Conservation (phyloP, 2,797 vertebrate genomes). For the Apogon talboti region DNA sequence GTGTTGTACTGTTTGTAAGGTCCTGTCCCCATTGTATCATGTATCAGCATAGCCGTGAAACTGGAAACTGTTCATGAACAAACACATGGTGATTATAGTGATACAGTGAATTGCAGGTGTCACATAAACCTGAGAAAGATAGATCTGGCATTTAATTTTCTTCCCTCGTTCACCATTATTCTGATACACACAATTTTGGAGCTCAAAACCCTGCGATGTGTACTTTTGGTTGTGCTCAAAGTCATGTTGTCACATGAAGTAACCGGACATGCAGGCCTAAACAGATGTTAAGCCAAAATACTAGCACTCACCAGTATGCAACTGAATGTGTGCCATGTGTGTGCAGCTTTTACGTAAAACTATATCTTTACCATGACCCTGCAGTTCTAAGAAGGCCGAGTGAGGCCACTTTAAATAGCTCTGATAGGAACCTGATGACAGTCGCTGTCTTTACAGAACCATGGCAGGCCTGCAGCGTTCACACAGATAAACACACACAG, state of each 20-base stretch:
- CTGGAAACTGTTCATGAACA: conserved; percentile 11
- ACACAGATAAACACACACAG: neutral
- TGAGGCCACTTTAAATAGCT: conserved; percentile 77
- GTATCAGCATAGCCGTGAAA: conserved; percentile 29
- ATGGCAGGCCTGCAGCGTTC: conserved; percentile 37
- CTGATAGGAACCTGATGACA: conserved; percentile 73
- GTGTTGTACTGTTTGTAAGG: conserved; percentile 8
- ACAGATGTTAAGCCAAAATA: conserved; percentile 26
- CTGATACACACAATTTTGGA: neutral
- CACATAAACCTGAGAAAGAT: neutral
- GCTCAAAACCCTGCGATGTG: neutral
- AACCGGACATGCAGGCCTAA: conserved; percentile 12
- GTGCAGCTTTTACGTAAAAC: conserved; percentile 57
- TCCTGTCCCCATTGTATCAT: conserved; percentile 10
- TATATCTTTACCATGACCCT: conserved; percentile 74
- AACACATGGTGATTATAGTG: neutral
- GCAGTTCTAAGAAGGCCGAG: conserved; percentile 71
- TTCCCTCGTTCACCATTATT: neutral
- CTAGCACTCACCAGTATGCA: conserved; percentile 19
- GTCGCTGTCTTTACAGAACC: conserved; percentile 59
- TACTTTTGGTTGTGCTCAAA: neutral
- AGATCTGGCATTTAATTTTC: neutral
- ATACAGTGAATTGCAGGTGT: neutral
- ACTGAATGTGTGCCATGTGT: conserved; percentile 8
- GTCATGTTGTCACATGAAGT: neutral